Base-by-base conservation (phyloP, 1,140 invertebrate species). In the Magallana angulata region DNA sequence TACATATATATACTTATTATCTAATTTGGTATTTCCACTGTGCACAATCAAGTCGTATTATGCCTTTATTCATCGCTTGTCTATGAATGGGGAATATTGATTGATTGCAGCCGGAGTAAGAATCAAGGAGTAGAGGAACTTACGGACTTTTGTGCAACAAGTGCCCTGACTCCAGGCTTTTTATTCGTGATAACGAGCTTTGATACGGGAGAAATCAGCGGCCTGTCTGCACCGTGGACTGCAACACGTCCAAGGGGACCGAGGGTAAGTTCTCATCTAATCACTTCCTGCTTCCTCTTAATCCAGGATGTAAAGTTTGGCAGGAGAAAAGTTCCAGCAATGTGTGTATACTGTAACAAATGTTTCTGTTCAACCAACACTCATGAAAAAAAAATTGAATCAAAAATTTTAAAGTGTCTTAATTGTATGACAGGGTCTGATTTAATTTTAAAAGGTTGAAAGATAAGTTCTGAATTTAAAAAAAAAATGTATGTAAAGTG, bases 81-180 rank as follows among this genome's bases (percentile, higher is more conserved):
- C 82, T 84, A 84, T 62, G 82, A 62, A 84, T 84, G 24, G 57
- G 14, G 11, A 36, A 60, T 84, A 84, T 84, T 84, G 82, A 84
- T 84, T 84, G 68, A 76, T 76, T 76, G 24, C 11, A 30, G 30
- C 68, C 12, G 68, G 24, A 76, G 24, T 71, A 71, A 71, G 30
- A 71, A 24, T 1, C 64, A 8, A 24, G 68, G 24, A 36, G 36
- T 36, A 30, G 30, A 30, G 36, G 24, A 76, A 76, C 18, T 76
- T 76, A 7, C 30, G 68, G 68, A 76, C 24, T 76, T 76, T 76
- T 76, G 24, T 76, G 68, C 68, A 76, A 76, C 68, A 76, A 76
- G 68, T 76, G 68, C 68, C 68, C 68, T 24, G 36, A 30, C 68
- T 76, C 5, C 5, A 48, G 68, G 68, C 12, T 24, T 18, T n/a